Conservation (phyloP, 2,888 invertebrate genomes). For the Helleia helle region DNA sequence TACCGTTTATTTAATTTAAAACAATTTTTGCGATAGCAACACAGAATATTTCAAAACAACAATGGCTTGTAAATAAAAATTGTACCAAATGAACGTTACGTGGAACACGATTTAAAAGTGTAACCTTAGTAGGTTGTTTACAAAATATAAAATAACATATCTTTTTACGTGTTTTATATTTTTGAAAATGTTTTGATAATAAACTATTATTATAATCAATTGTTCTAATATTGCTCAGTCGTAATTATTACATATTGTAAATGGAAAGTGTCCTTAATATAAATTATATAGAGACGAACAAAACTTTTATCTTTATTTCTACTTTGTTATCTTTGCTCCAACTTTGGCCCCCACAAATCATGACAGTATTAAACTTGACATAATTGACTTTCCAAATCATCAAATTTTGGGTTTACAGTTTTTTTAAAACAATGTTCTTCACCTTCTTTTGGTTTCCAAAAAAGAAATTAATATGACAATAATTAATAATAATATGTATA, state of each 20-base stretch:
- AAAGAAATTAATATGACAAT: not conserved
- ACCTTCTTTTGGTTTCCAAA: not conserved
- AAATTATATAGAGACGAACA: constrained; percentile 13
- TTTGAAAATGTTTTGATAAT: constrained; percentile 15
- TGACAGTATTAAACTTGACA: constrained; percentile 8
- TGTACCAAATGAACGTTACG: no score
- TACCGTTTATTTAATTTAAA: constrained; percentile 35
- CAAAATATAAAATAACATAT: constrained; percentile 1
- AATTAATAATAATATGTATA: no score
- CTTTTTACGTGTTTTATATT: constrained; percentile 15
- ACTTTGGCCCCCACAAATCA: not conserved
- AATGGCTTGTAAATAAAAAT: not conserved
- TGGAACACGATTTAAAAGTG: not conserved
- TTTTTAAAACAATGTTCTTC: not conserved
- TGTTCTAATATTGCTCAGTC: constrained; percentile 22
- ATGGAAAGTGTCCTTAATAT: constrained; percentile 31
- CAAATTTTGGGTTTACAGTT: not conserved
- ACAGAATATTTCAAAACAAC: not conserved
- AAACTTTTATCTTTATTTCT: no score
- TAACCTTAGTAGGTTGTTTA: not conserved
- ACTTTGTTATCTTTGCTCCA: constrained; percentile 2
- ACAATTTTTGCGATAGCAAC: constrained; percentile 22
- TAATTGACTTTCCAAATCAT: no score
- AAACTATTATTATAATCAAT: constrained; percentile 15
- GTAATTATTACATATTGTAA: constrained; percentile 26